Conservation (phyloP, 2,797 vertebrate species). For the Brotula barbata region DNA sequence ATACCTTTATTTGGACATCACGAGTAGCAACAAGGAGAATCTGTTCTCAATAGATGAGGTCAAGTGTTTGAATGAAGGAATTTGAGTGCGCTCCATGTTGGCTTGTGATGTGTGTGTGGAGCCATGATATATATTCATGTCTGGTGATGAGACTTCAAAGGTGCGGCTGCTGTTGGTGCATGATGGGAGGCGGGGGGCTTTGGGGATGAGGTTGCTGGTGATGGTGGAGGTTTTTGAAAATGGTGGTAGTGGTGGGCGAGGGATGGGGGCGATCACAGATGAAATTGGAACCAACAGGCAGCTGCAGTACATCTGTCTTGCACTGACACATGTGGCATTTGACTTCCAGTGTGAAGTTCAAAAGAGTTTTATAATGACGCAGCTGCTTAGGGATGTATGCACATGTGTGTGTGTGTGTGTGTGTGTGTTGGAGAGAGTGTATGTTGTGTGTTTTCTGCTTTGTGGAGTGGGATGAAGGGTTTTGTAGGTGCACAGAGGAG, state of each 20-base stretch:
- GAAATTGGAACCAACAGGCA: constrained; percentile 75
- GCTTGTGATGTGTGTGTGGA: constrained; percentile 8
- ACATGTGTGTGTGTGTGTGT: constrained; percentile 26
- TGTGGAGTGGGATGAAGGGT: constrained; percentile 41
- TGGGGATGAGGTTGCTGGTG: constrained; percentile 13
- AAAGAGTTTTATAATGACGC: constrained; percentile 82
- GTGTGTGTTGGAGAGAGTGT: constrained; percentile 11
- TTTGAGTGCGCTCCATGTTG: background rate
- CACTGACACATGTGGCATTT: constrained; percentile 82
- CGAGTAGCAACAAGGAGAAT: background rate
- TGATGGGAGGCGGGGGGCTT: constrained; percentile 42
- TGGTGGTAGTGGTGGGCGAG: background rate
- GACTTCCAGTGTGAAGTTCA: constrained; percentile 84
- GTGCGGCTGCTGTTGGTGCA: constrained; percentile 52
- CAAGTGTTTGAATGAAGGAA: constrained; percentile 7
- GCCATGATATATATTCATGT: constrained; percentile 21
- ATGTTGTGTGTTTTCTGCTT: constrained; percentile 43
- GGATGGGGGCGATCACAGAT: constrained; percentile 45
- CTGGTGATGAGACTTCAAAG: constrained; percentile 64
- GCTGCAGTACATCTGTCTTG: constrained; percentile 84
- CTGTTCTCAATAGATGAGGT: background rate
- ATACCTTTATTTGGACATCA: constrained; percentile 8
- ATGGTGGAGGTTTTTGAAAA: constrained; percentile 11
- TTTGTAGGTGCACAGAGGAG: constrained; percentile 43
- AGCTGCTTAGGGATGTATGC: constrained; percentile 74